Evolutionary conservation across 64 coral and sea anemone species (phyloP), one percentile per base, ranked within the genome.

Genomic region (Cladopsammia gracilis): DNA sequence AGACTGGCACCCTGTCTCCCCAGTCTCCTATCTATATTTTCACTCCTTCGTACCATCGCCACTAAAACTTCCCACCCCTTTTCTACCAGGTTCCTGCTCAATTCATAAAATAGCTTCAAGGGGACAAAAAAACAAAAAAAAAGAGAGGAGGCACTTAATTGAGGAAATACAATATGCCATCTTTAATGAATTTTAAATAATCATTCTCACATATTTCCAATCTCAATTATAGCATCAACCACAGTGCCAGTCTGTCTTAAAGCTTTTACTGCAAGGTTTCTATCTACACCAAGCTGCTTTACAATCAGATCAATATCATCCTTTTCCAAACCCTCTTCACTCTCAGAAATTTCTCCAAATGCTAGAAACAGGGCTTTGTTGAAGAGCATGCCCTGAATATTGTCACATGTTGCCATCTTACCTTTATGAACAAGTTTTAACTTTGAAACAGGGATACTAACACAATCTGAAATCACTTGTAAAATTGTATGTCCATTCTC

Each of bases 221-320:
- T 92, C 52, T 99, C 88, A 86, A 99, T 82, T 34, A 99, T 99
- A 22, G 98, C 94, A 91, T 99, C 97, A 47, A 99, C 34, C 14
- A 99, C 60, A 86, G 73, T 91, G n/a, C 88, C 91, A 25, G 87
- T 92, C 58, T 94, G 87, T 58, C 88, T 86, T 23, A 99, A 75
- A n/a, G 78, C 88, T 81, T 67, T 96, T 20, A 99, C 73, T 8
- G 94, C 97, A 22, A 94, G 25, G 87, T 99, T 99, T 73, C 97
- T 99, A 8, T 99, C 94, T 13, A 99, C 91, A 83, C 73, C 68
- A 19, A 99, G 92, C 58, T 99, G 97, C 6, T 91, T 89, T n/a
- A 99, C 74, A 62, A 99, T 92, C 2, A 91, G 65, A 52, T 99
- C 94, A 74, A 99, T 95, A 50, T 91, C 91, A 25, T 49, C 64